A percentile compares a stretch with the other conserved stretches of the same genome.
Conservation (phyloP, 2,888 invertebrate genomes). For the Tuberolachnus salignus region DNA sequence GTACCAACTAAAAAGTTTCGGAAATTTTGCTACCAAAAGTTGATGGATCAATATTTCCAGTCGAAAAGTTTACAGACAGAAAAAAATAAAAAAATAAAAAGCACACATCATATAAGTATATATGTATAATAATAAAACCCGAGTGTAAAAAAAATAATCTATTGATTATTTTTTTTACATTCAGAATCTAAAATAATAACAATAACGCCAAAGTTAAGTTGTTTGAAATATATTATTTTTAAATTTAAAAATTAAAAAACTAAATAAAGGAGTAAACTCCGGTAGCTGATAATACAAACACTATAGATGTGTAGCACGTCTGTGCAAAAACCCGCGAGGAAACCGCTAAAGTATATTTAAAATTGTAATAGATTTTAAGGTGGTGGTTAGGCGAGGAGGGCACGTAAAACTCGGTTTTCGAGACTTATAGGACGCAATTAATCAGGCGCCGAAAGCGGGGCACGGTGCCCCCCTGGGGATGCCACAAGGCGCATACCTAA, state of each 20-base stretch:
- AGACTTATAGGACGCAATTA: slow-evolving; percentile 36
- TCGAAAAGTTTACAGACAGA: too few species aligned
- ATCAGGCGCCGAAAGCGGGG: slow-evolving; percentile 51
- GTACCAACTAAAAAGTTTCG: too few species aligned
- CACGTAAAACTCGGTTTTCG: slow-evolving; percentile 39
- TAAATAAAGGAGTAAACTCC: not conserved
- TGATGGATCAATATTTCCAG: too few species aligned
- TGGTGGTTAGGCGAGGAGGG: not conserved
- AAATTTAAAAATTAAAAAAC: not conserved
- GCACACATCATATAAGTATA: too few species aligned
- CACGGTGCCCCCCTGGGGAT: slow-evolving; percentile 37
- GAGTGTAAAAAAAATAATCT: too few species aligned
- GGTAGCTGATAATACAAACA: not conserved
- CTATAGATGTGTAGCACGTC: not conserved
- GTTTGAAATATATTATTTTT: not conserved
- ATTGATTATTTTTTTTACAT: too few species aligned
- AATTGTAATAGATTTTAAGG: slow-evolving; percentile 36
- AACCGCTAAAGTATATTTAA: slow-evolving; percentile 33
- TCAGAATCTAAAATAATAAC: too few species aligned
- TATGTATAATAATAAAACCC: too few species aligned
- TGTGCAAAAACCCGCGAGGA: not conserved
- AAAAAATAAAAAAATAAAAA: too few species aligned
- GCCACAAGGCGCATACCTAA: slow-evolving; percentile 51
- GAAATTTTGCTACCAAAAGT: too few species aligned
- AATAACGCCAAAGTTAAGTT: too few species aligned